Evolutionary conservation across 1,140 invertebrate species (phyloP), one percentile per base, ranked within the genome.

Genomic region (Magallana gigas): DNA sequence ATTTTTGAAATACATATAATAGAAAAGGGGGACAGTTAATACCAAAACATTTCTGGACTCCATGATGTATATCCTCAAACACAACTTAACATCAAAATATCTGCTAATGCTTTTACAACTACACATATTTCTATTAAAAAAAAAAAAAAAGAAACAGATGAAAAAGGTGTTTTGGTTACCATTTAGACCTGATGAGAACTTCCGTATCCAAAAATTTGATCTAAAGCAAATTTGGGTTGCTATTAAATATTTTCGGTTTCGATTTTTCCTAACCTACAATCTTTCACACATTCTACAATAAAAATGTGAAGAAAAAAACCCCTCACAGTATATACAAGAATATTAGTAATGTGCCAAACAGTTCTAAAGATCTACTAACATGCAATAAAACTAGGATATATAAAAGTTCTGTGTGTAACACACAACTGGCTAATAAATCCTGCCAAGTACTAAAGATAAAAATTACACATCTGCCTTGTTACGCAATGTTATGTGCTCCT

Each of bases 1-100:
- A 76, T 76, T 76, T 76, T 76, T 76, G 68, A 76, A 76, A 76
- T 76, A 76, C 68, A 76, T 23, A 76, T 12, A 76, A 64, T 12
- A 76, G 36, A 29, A 48, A 76, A 76, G 36, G 68, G 68, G 68
- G 68, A 76, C 68, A 76, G 18, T 36, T 29, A 48, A 48, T 48
- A 76, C 68, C 23, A 18, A 76, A 23, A 76, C 23, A 29, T 29
- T 29, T 2, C 23, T 76, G 23, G 11, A 76, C 68, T 76, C 23
- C 68, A 29, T 29, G 36, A 76, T 48, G 36, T 48, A 48, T 48
- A 48, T 48, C 36, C 36, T 48, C 36, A 48, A 48, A 48, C 36
- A 48, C 36, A 48, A 48, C 5, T 48, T 48, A 48, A 48, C 36
- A 48, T 48, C 36, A 48, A 48, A 48, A 48, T 48, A 48, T 48